Evolutionary conservation across 2,797 vertebrate species (phyloP), one percentile per base, ranked within the genome.

Genomic region (Pempheris klunzingeri): DNA sequence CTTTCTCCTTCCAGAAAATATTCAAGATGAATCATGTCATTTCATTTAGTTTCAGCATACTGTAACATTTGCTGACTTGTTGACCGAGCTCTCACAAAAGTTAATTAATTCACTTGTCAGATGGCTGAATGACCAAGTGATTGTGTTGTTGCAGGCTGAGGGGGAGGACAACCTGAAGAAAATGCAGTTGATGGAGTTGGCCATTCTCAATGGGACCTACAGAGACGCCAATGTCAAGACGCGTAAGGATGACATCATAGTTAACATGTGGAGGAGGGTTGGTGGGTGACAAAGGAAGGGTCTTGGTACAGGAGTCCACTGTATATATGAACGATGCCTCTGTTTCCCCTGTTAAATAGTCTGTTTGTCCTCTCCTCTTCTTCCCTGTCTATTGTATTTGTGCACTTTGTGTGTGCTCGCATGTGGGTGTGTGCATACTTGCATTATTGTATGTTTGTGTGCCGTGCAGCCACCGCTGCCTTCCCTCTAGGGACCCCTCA

Each of bases 161-260:
- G 98, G 98, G 81, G 98, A 99, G 92, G 98, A 99, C 96, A 99
- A 97, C 93, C 96, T 99, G 95, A 99, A 99, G 94, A 99, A 99
- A 93, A 99, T 99, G 97, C 98, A 99, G 92, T 92, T 99, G 93
- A 99, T 99, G 98, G 98, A 99, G 93, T 96, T 99, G 78, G 98
- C 98, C 76, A 99, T 99, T 90, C 96, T 99, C 90, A 99, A 99
- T 32, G 98, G 98, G 94, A 99, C 98, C 77, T 99, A 99, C 95
- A 96, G 98, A 95, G 98, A 99, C 71, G 97, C 97, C 96, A 99
- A 99, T 95, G 95, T 99, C 93, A 99, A 99, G 97, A 98, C 96
- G 94, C 96, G 98, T 99, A 99, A 99, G 97, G 86, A 91, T 85
- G 89, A 92, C 87, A 85, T 90, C 87, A 90, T 77, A 77, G 68